phyloP scores from a whole-genome alignment of 2,888 invertebrate species.

The Bhutanitis thaidina region DNA sequence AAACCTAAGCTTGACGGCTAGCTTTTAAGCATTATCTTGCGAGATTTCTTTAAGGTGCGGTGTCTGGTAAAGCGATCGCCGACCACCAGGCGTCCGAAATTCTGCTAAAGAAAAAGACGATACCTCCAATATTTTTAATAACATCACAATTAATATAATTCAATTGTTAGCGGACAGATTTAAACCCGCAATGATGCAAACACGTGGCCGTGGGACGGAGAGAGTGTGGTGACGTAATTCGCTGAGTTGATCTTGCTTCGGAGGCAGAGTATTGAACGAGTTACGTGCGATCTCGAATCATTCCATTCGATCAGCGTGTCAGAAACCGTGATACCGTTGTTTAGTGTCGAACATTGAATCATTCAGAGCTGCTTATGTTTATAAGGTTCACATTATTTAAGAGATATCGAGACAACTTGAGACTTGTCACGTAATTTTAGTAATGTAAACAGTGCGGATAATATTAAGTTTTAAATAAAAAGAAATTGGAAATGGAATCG shows the following conservation, averaged over 20 bases:
- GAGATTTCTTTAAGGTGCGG: too few relatives aligned
- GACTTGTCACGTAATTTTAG: background rate
- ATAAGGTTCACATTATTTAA: background rate
- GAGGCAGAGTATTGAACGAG: constrained; percentile 5
- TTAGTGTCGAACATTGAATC: background rate
- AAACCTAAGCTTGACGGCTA: too few relatives aligned
- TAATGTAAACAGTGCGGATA: constrained; percentile 4
- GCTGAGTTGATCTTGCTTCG: background rate
- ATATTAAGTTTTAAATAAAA: background rate
- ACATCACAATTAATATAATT: too few relatives aligned
- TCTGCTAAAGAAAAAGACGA: too few relatives aligned
- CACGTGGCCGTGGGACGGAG: background rate
- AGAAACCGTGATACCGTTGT: background rate
- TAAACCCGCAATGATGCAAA: background rate
- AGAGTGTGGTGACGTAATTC: constrained; percentile 11
- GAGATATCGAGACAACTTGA: background rate
- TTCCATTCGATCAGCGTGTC: constrained; percentile 3
- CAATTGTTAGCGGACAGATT: too few relatives aligned
- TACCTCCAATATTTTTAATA: too few relatives aligned
- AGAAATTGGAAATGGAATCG: background rate
- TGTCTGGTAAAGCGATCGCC: too few relatives aligned
- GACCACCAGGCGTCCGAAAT: too few relatives aligned
- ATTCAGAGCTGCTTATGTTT: background rate
- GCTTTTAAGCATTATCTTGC: too few relatives aligned
- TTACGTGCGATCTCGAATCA: constrained; percentile 8